These are phyloP conservation scores for Engystomops pustulosus DNA, from an alignment of 2,113 vertebrate species.

Conservation along the genomic window DNA sequence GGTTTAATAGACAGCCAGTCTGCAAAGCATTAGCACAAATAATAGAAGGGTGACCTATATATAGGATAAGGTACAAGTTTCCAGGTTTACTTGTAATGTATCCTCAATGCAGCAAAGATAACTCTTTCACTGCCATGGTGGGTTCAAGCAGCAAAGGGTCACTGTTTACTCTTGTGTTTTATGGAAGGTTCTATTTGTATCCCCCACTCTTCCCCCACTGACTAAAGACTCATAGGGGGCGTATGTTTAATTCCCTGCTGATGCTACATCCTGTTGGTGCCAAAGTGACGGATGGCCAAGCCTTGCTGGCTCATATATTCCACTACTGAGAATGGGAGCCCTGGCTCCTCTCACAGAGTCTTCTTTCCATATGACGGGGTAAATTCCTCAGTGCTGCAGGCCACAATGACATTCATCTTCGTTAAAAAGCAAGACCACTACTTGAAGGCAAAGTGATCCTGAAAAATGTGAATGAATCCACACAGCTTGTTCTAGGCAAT, in stretches of 20 bases:
- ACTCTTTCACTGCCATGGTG: neutral
- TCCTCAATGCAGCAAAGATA: neutral
- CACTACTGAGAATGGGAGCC: constrained; percentile 38
- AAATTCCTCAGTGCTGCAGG: constrained; percentile 32
- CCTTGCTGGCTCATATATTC: constrained; percentile 57
- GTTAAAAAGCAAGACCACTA: constrained; percentile 7
- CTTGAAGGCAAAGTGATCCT: constrained; percentile 42
- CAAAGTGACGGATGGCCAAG: constrained; percentile 70
- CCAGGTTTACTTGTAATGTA: neutral
- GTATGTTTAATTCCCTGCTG: constrained; percentile 73
- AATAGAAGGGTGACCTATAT: neutral
- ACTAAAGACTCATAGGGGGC: constrained; percentile 67
- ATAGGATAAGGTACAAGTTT: neutral
- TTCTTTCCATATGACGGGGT: constrained; percentile 17
- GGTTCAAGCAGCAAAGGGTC: neutral
- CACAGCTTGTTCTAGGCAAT: neutral
- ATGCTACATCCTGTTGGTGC: constrained; percentile 72
- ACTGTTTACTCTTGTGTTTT: constrained; percentile 54
- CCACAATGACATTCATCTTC: constrained; percentile 43
- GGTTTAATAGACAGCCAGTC: constrained; percentile 35
- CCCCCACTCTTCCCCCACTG: constrained; percentile 65
- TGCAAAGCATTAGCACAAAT: constrained; percentile 34
- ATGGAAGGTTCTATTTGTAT: constrained; percentile 54
- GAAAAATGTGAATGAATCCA: constrained; percentile 24
- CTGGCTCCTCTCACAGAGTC: constrained; percentile 46